Evolutionary conservation across 2,888 invertebrate species (phyloP).

Genomic region (Tridacna gigas): DNA sequence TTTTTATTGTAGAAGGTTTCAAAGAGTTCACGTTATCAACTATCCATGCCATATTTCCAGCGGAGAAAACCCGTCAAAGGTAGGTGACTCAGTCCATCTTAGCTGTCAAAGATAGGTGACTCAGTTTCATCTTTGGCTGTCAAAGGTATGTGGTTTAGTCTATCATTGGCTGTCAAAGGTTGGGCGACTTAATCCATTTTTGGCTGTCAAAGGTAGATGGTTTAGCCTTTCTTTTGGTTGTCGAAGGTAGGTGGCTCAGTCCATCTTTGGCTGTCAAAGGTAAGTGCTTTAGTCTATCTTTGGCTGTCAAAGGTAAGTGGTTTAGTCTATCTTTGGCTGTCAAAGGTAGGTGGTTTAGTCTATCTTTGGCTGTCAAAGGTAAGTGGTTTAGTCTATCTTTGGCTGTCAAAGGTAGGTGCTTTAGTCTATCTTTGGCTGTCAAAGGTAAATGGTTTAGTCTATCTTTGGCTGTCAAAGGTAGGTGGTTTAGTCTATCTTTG

Average conservation of each 20-base stretch:
- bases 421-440: background rate
- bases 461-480: conserved; percentile 14
- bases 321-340: background rate
- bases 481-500: background rate
- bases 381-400: background rate
- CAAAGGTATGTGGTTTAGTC: no score
- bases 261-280: background rate
- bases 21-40: background rate
- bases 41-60: background rate
- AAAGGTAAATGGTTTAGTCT: background rate
- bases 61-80: background rate
- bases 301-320: conserved; percentile 2
- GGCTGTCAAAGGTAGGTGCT: background rate
- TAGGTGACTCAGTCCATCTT: conserved; percentile 1
- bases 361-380: conserved; percentile 7
- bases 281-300: no score
- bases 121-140: no score
- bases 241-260: background rate
- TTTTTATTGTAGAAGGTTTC: background rate
- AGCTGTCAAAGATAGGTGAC: no score
- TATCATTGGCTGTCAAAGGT: background rate
- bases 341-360: conserved; percentile 3
- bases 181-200: no score
- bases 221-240: no score
- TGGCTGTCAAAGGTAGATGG: no score